Evolutionary conservation across 2,888 invertebrate species (phyloP).

Genomic region (Nomada fabriciana): DNA sequence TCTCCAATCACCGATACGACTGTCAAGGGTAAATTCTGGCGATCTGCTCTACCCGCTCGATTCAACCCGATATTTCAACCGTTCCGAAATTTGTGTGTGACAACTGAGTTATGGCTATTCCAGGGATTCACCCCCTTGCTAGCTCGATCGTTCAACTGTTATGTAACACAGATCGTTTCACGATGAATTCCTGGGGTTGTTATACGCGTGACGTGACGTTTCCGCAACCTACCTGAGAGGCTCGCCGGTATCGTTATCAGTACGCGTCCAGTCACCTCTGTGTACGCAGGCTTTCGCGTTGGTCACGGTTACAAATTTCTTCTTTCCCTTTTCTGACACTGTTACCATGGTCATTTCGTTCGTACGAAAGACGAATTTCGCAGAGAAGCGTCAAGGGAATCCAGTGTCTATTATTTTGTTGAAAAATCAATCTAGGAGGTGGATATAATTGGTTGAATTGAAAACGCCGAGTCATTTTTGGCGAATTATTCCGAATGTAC

Average conservation of each 20-base stretch:
- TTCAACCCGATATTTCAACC: slow-evolving; percentile 43
- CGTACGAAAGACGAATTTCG: no score
- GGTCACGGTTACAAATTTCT: no score
- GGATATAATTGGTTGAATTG: no score
- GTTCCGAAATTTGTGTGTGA: slow-evolving; percentile 61
- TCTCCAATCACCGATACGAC: slow-evolving; percentile 51
- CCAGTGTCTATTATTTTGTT: no score
- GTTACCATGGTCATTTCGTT: no score
- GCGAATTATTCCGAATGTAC: no score
- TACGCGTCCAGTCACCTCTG: no score
- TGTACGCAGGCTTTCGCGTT: no score
- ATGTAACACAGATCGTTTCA: slow-evolving; percentile 21
- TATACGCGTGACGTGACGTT: not conserved
- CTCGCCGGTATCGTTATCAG: not conserved
- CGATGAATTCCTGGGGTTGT: slow-evolving; percentile 19
- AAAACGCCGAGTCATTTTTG: no score
- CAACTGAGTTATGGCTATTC: slow-evolving; percentile 61
- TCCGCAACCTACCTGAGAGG: not conserved
- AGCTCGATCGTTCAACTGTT: slow-evolving; percentile 13
- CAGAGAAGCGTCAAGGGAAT: no score
- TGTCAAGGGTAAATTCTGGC: slow-evolving; percentile 50
- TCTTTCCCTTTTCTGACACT: no score
- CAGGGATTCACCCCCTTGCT: slow-evolving; percentile 10
- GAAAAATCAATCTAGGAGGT: no score
- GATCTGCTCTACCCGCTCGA: slow-evolving; percentile 27